Evolutionary conservation across 2,888 invertebrate genomes (phyloP).

Genomic region (Ametastegia equiseti): DNA sequence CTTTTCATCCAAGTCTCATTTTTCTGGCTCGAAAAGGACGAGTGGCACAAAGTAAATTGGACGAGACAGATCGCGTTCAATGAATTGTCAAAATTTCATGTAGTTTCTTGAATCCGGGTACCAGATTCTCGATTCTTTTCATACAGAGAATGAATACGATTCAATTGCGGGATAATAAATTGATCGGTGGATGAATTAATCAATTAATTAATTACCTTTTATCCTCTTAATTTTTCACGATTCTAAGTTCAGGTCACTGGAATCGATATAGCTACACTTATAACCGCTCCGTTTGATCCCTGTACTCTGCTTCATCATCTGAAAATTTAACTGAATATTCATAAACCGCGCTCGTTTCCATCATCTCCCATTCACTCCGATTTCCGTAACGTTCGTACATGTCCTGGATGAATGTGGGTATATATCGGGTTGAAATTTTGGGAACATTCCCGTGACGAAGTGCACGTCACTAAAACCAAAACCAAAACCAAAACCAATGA

Average conservation of each 20-base stretch:
- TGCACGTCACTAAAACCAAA: no score
- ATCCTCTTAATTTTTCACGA: background rate
- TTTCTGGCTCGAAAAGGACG: no score
- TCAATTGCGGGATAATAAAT: background rate
- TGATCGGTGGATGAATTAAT: background rate
- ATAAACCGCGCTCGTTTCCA: background rate
- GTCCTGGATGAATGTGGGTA: background rate
- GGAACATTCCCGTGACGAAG: background rate
- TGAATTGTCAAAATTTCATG: no score
- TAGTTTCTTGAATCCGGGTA: background rate
- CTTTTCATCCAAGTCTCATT: no score
- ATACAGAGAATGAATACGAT: no score
- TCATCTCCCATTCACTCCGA: background rate
- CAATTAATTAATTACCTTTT: background rate
- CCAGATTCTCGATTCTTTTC: background rate
- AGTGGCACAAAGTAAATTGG: no score
- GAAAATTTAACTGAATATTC: constrained; percentile 28
- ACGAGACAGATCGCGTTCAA: no score
- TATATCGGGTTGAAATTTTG: background rate
- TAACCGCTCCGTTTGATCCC: constrained; percentile 32
- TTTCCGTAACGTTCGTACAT: background rate
- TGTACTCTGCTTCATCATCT: constrained; percentile 29
- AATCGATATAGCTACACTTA: background rate
- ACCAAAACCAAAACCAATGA: background rate
- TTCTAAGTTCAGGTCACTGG: constrained; percentile 4